phyloP scores from a whole-genome alignment of 2,888 invertebrate species.

The Ennomos fuscantarius region DNA sequence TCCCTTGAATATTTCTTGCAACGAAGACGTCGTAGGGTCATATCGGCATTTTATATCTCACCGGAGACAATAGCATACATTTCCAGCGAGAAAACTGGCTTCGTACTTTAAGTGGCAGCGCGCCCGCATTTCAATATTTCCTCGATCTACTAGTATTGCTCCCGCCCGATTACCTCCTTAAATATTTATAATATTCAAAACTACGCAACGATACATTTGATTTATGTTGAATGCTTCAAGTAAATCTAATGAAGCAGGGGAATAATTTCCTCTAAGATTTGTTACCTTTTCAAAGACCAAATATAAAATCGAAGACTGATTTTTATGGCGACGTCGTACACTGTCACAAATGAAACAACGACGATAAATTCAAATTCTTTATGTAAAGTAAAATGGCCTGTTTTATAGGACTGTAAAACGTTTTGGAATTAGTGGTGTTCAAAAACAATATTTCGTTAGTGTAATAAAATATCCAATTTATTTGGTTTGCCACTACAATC shows the following conservation, averaged over 20 bases:
- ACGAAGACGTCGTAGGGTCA: slow-evolving; percentile 83
- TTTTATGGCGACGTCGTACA: slow-evolving; percentile 60
- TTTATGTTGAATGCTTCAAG: slow-evolving; percentile 44
- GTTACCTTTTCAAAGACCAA: slow-evolving; percentile 53
- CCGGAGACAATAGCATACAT: slow-evolving; percentile 82
- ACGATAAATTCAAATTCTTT: slow-evolving; percentile 69
- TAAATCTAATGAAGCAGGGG: slow-evolving; percentile 48
- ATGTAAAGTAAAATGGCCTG: slow-evolving; percentile 66
- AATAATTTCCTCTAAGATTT: slow-evolving; percentile 50
- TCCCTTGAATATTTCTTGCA: slow-evolving; percentile 85
- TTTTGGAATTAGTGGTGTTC: slow-evolving; percentile 60
- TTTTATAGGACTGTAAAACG: slow-evolving; percentile 67
- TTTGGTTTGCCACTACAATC: slow-evolving; percentile 49
- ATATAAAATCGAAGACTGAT: slow-evolving; percentile 56
- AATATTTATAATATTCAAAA: slow-evolving; percentile 46
- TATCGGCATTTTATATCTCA: slow-evolving; percentile 84
- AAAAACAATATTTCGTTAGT: slow-evolving; percentile 65
- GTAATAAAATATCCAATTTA: slow-evolving; percentile 60
- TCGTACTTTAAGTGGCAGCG: slow-evolving; percentile 65
- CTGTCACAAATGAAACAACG: slow-evolving; percentile 69
- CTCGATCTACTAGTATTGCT: slow-evolving; percentile 52
- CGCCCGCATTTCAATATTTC: slow-evolving; percentile 69
- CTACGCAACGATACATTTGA: slow-evolving; percentile 44
- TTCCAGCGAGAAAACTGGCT: slow-evolving; percentile 79
- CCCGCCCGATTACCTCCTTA: slow-evolving; percentile 56